Percentiles rank a stretch among this genome's conserved stretches.
phyloP scores from a whole-genome alignment of 2,888 invertebrate species.

The Lepidocyrtoides sp. region DNA sequence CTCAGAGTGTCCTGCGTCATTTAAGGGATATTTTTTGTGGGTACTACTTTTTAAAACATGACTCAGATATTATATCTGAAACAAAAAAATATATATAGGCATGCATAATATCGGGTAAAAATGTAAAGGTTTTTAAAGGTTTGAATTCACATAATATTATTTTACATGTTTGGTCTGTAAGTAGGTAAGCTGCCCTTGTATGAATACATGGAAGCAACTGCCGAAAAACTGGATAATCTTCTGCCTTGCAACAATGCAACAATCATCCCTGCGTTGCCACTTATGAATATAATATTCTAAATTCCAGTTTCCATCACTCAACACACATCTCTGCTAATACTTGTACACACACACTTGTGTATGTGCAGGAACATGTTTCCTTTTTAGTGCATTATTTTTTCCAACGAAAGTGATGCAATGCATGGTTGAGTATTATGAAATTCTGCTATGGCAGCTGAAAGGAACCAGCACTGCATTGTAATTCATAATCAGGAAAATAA shows the following conservation, averaged over 20 bases:
- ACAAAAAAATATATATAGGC: background rate
- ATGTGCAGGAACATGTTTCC: background rate
- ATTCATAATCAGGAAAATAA: background rate
- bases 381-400: slow-evolving; percentile 2
- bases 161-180: too few relatives aligned
- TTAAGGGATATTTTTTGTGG: too few relatives aligned
- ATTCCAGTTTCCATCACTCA: background rate
- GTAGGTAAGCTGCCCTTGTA: background rate
- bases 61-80: background rate
- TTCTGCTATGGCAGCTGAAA: background rate
- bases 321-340: background rate
- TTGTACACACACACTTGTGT: background rate
- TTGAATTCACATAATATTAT: background rate
- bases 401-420: slow-evolving; percentile 41
- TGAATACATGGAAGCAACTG: too few relatives aligned
- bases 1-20: too few relatives aligned
- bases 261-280: slow-evolving; percentile 17
- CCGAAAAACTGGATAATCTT: slow-evolving; percentile 34
- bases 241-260: background rate
- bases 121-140: slow-evolving; percentile 4
- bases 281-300: background rate
- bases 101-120: background rate
- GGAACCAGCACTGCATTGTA: background rate
- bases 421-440: slow-evolving; percentile 20
- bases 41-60: background rate